Evolutionary conservation across 2,888 invertebrate species (phyloP).

Genomic region (Tetragnatha montana): DNA sequence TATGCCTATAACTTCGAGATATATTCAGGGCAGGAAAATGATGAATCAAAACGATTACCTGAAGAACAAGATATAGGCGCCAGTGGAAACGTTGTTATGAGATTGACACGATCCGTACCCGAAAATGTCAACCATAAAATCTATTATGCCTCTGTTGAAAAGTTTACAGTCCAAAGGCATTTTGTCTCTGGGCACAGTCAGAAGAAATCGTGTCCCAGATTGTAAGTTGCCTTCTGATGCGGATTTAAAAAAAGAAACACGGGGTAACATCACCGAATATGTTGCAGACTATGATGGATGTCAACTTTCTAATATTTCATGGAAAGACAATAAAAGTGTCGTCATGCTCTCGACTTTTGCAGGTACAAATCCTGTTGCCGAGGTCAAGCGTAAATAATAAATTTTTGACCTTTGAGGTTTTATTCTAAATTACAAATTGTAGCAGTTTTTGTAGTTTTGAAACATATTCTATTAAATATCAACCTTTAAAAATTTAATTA

Average conservation of each 20-base stretch:
- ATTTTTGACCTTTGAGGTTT: too few species aligned
- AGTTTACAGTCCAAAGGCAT: conserved; percentile 13
- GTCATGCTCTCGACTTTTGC: conserved; percentile 24
- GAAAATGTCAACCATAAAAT: conserved; percentile 8
- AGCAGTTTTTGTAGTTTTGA: too few species aligned
- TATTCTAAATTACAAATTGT: too few species aligned
- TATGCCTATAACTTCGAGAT: conserved; percentile 33
- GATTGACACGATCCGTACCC: conserved; percentile 12
- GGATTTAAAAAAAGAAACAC: conserved; percentile 21
- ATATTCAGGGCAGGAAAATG: conserved; percentile 10
- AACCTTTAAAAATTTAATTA: too few species aligned
- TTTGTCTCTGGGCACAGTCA: conserved; percentile 15
- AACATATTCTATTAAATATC: too few species aligned
- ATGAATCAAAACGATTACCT: neutral
- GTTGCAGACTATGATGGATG: neutral
- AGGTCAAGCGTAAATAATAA: conserved; percentile 10
- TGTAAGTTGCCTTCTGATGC: conserved; percentile 18
- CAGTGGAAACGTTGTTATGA: conserved; percentile 12
- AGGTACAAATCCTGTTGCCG: neutral
- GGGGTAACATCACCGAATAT: conserved; percentile 10
- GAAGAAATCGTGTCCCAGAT: conserved; percentile 17
- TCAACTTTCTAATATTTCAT: conserved; percentile 25
- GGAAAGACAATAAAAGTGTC: conserved; percentile 16
- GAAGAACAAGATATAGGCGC: neutral
- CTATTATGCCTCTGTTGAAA: neutral